Evolutionary conservation across 2,797 vertebrate genomes (phyloP).

Genomic region (Psittacula derbiana): DNA sequence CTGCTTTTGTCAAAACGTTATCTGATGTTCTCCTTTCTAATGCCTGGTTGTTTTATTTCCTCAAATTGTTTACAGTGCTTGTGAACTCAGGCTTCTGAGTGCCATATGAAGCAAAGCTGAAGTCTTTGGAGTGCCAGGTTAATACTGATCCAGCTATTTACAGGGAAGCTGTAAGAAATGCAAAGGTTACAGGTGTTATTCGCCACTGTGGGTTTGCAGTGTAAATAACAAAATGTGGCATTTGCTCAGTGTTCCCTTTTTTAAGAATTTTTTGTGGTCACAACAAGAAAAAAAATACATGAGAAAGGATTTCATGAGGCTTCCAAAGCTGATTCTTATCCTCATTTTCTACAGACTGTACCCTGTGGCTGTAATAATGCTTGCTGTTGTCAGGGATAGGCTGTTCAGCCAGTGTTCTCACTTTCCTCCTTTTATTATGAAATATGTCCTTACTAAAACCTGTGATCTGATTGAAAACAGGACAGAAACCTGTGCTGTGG

Average conservation of each 20-base stretch:
- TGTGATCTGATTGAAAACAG: neutral
- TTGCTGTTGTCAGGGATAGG: slow-evolving; percentile 20
- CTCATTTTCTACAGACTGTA: neutral
- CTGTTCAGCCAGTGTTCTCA: neutral
- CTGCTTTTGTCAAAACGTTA: neutral
- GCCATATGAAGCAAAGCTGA: neutral
- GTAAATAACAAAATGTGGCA: slow-evolving; percentile 41
- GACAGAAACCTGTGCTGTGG: neutral
- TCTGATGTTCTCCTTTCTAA: neutral
- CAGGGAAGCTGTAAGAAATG: neutral
- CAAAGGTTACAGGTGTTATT: slow-evolving; percentile 41
- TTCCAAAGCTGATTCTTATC: slow-evolving; percentile 15
- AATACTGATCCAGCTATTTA: neutral
- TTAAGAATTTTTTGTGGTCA: neutral
- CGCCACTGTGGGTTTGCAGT: neutral
- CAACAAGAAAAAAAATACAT: neutral
- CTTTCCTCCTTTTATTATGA: neutral
- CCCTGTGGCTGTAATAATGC: slow-evolving; percentile 3
- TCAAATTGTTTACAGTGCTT: neutral
- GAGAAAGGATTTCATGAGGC: neutral
- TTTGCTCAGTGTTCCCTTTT: slow-evolving; percentile 20
- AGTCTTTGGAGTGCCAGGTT: neutral
- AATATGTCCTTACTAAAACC: slow-evolving; percentile 41
- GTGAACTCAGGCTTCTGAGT: neutral
- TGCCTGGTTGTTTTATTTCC: neutral